A percentile compares a stretch with the other conserved stretches of the same genome.
phyloP scores from a whole-genome alignment of 2,797 vertebrate genomes.

The Siniperca scherzeri region DNA sequence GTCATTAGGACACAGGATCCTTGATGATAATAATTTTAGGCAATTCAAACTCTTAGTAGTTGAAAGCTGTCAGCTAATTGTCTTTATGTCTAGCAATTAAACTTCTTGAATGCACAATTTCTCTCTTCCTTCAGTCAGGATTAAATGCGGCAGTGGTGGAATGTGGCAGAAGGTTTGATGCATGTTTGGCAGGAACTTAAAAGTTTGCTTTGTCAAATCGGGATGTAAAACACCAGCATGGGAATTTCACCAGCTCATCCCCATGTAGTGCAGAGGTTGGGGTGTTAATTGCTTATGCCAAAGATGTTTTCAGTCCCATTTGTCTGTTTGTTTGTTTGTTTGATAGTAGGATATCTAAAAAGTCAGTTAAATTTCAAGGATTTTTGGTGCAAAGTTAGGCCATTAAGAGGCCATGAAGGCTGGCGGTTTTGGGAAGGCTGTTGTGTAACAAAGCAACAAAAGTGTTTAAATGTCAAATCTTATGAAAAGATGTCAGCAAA shows the following conservation, averaged over 20 bases:
- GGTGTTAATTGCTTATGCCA: background rate
- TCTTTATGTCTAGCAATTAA: background rate
- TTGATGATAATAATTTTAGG: background rate
- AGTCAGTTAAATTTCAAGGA: background rate
- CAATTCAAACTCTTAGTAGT: background rate
- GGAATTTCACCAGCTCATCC: background rate
- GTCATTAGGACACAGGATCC: background rate
- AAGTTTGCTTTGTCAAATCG: slow-evolving; percentile 4
- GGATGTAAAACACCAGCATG: background rate
- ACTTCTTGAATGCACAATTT: background rate
- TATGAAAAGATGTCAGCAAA: background rate
- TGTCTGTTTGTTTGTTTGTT: background rate
- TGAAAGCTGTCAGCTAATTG: background rate
- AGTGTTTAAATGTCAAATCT: background rate
- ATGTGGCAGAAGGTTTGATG: background rate
- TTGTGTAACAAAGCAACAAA: background rate
- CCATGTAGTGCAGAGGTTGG: background rate
- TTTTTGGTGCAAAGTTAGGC: background rate
- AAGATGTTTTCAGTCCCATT: background rate
- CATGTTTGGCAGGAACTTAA: slow-evolving; percentile 14
- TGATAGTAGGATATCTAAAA: background rate
- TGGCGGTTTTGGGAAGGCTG: background rate
- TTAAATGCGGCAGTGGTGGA: background rate
- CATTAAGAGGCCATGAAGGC: background rate
- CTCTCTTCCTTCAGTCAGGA: background rate